A percentile compares a stretch with the other conserved stretches of the same genome.
Conservation (phyloP, 2,113 vertebrate species). For the Notarius quadriscutis region DNA sequence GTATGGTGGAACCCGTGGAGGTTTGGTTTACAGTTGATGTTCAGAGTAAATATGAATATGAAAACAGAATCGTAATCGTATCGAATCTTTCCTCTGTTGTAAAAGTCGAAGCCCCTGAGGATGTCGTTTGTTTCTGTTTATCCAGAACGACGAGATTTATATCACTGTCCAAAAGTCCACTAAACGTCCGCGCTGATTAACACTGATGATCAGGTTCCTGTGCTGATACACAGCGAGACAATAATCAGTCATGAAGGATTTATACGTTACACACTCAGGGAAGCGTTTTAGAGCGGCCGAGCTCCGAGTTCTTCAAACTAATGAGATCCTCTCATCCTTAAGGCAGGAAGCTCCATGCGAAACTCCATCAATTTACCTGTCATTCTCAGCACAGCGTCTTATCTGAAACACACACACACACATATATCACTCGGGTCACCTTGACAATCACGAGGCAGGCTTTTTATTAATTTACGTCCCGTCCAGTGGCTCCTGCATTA, state of each 20-base stretch:
- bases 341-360: constrained; percentile 14
- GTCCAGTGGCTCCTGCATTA: constrained; percentile 53
- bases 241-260: background rate
- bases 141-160: background rate
- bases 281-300: background rate
- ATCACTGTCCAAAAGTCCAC: background rate
- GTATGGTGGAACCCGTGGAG: background rate
- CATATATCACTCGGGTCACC: constrained; percentile 62
- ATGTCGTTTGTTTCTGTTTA: background rate
- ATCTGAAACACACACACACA: constrained; percentile 45
- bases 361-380: constrained; percentile 52
- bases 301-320: constrained; percentile 31
- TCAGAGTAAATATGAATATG: background rate
- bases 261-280: background rate
- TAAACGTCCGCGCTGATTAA: background rate
- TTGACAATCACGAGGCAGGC: constrained; percentile 58
- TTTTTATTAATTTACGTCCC: constrained; percentile 57
- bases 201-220: background rate
- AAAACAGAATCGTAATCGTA: background rate
- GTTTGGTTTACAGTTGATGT: background rate
- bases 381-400: constrained; percentile 45
- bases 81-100: background rate
- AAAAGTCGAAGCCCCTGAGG: background rate
- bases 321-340: constrained; percentile 35
- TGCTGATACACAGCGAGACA: background rate